Percentiles rank a stretch among this genome's conserved stretches.
Evolutionary conservation across 1,140 invertebrate species (phyloP).

Genomic region (Lepeophtheirus salmonis): DNA sequence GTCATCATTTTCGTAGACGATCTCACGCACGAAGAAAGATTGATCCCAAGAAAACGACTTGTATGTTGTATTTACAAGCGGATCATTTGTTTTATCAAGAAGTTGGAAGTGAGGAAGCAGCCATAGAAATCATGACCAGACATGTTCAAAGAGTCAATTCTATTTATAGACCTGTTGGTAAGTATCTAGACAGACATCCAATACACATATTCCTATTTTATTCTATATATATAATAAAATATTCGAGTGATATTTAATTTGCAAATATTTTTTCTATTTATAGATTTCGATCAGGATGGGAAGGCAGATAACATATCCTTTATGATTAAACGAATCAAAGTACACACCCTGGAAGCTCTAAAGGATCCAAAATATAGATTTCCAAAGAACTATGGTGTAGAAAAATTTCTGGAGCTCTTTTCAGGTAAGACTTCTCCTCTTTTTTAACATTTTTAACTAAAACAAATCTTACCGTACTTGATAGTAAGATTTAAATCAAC

Average conservation of each 20-base stretch:
- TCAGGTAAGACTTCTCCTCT: slow-evolving; percentile 56
- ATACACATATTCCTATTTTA: not conserved
- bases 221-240: too few relatives aligned
- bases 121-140: slow-evolving; percentile 81
- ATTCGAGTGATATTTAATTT: not conserved
- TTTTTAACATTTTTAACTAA: too few relatives aligned
- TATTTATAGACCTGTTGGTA: slow-evolving; percentile 73
- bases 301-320: slow-evolving; percentile 79
- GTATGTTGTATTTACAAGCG: slow-evolving; percentile 80
- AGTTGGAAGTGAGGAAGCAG: slow-evolving; percentile 76
- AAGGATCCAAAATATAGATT: slow-evolving; percentile 61
- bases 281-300: slow-evolving; percentile 82
- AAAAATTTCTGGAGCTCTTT: slow-evolving; percentile 80
- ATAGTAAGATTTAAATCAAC: too few relatives aligned
- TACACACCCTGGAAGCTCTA: slow-evolving; percentile 45
- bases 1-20: slow-evolving; percentile 8
- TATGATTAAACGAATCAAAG: slow-evolving; percentile 83
- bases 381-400: slow-evolving; percentile 77
- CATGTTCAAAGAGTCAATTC: slow-evolving; percentile 82
- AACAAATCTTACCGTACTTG: too few relatives aligned
- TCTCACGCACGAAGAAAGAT: slow-evolving; percentile 28
- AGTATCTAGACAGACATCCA: slow-evolving; percentile 23
- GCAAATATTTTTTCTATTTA: not conserved
- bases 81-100: slow-evolving; percentile 83
- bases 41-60: slow-evolving; percentile 48